Conservation (phyloP, 92 coral and sea anemone genomes). For the Siderastrea siderea region DNA sequence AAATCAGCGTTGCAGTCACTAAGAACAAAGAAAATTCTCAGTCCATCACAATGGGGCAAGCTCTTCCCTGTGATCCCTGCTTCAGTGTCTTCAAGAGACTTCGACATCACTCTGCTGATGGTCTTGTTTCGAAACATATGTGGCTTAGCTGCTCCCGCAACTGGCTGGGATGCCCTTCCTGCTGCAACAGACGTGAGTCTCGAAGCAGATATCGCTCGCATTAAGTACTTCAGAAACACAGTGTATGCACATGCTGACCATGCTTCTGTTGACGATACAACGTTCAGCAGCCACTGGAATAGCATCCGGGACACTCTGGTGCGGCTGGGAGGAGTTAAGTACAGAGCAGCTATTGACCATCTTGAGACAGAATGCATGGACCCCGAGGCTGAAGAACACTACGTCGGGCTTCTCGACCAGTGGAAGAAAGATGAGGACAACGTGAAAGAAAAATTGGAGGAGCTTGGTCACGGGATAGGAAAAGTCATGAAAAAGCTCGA, state of each 20-base stretch:
- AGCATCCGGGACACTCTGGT: slow-evolving; percentile 38
- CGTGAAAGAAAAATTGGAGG: background rate
- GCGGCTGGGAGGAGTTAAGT: slow-evolving; percentile 41
- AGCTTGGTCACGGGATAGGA: too few species aligned
- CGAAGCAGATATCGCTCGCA: slow-evolving; percentile 57
- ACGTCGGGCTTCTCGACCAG: slow-evolving; percentile 17
- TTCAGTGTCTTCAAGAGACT: too few species aligned
- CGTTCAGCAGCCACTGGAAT: slow-evolving; percentile 37
- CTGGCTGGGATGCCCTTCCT: slow-evolving; percentile 63
- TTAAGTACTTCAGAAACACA: slow-evolving; percentile 45
- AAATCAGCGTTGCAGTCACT: too few species aligned
- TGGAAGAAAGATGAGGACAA: slow-evolving; percentile 34
- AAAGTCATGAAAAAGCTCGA: background rate
- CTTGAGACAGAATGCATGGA: slow-evolving; percentile 48
- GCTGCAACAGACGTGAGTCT: slow-evolving; percentile 19
- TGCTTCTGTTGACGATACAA: slow-evolving; percentile 44
- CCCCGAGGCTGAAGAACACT: slow-evolving; percentile 46
- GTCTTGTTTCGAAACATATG: slow-evolving; percentile 31
- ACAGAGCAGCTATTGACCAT: slow-evolving; percentile 12
- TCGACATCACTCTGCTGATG: too few species aligned
- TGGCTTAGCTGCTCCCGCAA: slow-evolving; percentile 14
- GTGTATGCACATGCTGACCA: slow-evolving; percentile 41
- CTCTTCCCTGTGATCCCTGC: too few species aligned
- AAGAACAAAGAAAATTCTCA: too few species aligned
- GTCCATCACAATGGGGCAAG: too few species aligned